phyloP scores from a whole-genome alignment of 2,797 vertebrate genomes.

The Dendrocincla tyrannina region DNA sequence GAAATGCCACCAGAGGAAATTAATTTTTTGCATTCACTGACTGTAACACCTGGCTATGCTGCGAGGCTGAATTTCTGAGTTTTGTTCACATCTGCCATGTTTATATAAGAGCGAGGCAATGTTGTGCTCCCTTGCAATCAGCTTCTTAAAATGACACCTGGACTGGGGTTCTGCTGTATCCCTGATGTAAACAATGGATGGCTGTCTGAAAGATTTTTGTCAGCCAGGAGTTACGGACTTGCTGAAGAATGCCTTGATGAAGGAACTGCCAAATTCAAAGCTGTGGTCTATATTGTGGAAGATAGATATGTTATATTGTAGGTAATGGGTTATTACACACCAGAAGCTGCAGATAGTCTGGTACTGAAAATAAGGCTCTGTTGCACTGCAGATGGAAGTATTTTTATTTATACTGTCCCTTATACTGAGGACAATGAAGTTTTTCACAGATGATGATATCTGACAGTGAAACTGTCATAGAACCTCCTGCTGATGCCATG shows the following conservation, averaged over 20 bases:
- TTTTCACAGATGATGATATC: neutral
- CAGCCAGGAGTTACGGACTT: neutral
- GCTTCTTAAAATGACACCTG: neutral
- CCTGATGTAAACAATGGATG: neutral
- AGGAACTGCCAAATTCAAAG: neutral
- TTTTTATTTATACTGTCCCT: neutral
- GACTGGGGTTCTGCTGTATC: neutral
- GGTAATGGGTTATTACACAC: neutral
- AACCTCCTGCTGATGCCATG: neutral
- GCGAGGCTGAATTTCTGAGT: neutral
- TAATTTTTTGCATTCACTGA: neutral
- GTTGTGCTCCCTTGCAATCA: neutral
- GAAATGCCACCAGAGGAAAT: conserved; percentile 4
- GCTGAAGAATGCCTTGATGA: neutral
- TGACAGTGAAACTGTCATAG: neutral
- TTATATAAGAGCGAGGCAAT: neutral
- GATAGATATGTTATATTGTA: neutral
- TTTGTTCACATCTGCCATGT: neutral
- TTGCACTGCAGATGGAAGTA: neutral
- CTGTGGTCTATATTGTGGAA: neutral
- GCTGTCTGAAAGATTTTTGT: neutral
- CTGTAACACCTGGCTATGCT: neutral
- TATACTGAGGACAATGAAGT: neutral
- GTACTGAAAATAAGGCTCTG: neutral
- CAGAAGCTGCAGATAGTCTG: neutral